Base-by-base conservation (phyloP, 2,888 invertebrate species). In the Macrosoma leucophasiata region DNA sequence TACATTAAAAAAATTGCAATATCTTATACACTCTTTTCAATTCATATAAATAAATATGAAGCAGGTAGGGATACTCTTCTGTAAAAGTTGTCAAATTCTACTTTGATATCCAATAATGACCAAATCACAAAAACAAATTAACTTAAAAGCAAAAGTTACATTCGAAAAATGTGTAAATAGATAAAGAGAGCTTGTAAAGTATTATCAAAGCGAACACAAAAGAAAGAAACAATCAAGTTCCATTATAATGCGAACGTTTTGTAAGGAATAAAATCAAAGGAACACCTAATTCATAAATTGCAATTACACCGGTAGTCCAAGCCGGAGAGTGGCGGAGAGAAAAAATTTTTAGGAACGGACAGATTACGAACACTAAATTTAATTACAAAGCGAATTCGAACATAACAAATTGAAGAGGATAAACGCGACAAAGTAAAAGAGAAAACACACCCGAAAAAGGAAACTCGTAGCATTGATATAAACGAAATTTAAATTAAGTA, bases 401-500 rank as follows among this genome's bases (percentile, higher is more conserved):
- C 77, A 78, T 75, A 77, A 79, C 81, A 79, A 79, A 81, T 78
- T 81, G 82, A 68, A 75, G 77, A 76, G 82, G 77, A 81, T 78
- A 81, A 82, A 76, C 79, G 82, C 81, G 82, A 81, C 82, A 81
- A 84, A 81, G 84, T 81, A 78, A 82, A 81, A 81, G 76, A 78
- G 76, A 81, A 81, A 79, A 82, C 79, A 81, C 78, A 76, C 73
- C 70, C 66, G 70, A 75, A 78, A 76, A 78, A 79, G 81, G 81
- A 82, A 82, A 82, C 78, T 76, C 81, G 68, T 59, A 79, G 81
- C 82, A 82, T 81, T 82, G 84, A 82, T 84, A 84, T 84, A 84
- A 84, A 84, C 84, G 84, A 84, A 84, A 84, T 84, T 84, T 84
- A 84, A 84, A 84, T 84, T 84, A 84, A 84, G 79, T 82, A 84